A percentile compares a stretch with the other conserved stretches of the same genome.
Conservation (phyloP, 2,888 invertebrate genomes). For the Tetragnatha montana region DNA sequence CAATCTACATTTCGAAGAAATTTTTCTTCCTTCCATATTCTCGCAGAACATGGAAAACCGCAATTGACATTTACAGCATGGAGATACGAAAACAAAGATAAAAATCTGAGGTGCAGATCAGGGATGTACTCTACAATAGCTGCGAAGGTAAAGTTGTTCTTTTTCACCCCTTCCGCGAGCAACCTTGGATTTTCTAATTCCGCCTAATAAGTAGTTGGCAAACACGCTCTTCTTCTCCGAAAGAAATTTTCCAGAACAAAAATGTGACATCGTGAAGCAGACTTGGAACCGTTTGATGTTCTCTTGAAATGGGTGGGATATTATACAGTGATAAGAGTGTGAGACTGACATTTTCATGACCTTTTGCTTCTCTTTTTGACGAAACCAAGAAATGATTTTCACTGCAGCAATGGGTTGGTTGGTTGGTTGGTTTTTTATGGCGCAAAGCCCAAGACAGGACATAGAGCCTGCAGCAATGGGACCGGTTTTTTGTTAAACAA, state of each 20-base stretch:
- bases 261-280: neutral
- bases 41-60: neutral
- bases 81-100: neutral
- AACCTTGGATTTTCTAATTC: neutral
- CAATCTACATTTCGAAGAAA: neutral
- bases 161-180: neutral
- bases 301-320: neutral
- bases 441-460: too few species aligned
- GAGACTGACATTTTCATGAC: too few species aligned
- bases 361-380: too few species aligned
- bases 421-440: too few species aligned
- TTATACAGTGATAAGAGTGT: neutral
- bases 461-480: too few species aligned
- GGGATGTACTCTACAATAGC: neutral
- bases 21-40: neutral
- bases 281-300: neutral
- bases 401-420: too few species aligned
- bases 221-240: neutral
- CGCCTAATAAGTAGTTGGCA: neutral
- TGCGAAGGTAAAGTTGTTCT: neutral
- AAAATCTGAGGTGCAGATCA: neutral
- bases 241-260: neutral
- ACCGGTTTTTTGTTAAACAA: too few species aligned
- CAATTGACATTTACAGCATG: neutral
- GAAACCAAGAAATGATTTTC: too few species aligned